Evolutionary conservation across 2,113 vertebrate genomes (phyloP).

Genomic region (Aplodontia rufa): DNA sequence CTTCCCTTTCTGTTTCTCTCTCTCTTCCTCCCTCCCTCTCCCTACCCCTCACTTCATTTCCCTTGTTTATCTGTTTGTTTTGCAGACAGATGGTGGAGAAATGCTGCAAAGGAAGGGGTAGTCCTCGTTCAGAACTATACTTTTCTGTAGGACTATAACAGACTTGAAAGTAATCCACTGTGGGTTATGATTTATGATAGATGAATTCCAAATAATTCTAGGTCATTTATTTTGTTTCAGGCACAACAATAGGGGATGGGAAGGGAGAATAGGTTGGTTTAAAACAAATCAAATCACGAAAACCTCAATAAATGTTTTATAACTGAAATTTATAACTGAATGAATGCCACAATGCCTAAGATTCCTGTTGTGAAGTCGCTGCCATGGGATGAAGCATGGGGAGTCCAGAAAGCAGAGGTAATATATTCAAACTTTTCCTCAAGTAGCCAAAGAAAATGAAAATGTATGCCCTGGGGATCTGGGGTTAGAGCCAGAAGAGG

Average conservation of each 20-base stretch:
- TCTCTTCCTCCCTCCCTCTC: too few relatives aligned
- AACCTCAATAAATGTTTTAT: slow-evolving; percentile 74
- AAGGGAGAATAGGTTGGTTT: slow-evolving; percentile 57
- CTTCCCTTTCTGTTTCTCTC: neutral
- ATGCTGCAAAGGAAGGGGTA: neutral
- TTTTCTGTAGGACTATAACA: slow-evolving; percentile 23
- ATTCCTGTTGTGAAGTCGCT: slow-evolving; percentile 57
- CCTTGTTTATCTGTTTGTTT: neutral
- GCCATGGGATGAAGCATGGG: slow-evolving; percentile 29
- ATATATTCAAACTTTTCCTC: slow-evolving; percentile 50
- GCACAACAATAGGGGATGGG: slow-evolving; percentile 37
- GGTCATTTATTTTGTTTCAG: slow-evolving; percentile 67
- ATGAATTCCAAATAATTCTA: slow-evolving; percentile 62
- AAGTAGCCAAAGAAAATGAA: slow-evolving; percentile 62
- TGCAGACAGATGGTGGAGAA: neutral
- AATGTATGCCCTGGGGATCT: slow-evolving; percentile 34
- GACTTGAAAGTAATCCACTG: slow-evolving; percentile 38
- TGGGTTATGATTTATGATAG: slow-evolving; percentile 68
- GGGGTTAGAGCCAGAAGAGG: slow-evolving; percentile 12
- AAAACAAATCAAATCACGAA: slow-evolving; percentile 73
- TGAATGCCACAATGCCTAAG: slow-evolving; percentile 60
- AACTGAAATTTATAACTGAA: slow-evolving; percentile 67
- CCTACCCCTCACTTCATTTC: neutral
- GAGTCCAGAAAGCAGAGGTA: slow-evolving; percentile 44
- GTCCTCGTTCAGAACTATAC: neutral